Evolutionary conservation across 2,888 invertebrate genomes (phyloP).

Genomic region (Toxonevra muliebris): DNA sequence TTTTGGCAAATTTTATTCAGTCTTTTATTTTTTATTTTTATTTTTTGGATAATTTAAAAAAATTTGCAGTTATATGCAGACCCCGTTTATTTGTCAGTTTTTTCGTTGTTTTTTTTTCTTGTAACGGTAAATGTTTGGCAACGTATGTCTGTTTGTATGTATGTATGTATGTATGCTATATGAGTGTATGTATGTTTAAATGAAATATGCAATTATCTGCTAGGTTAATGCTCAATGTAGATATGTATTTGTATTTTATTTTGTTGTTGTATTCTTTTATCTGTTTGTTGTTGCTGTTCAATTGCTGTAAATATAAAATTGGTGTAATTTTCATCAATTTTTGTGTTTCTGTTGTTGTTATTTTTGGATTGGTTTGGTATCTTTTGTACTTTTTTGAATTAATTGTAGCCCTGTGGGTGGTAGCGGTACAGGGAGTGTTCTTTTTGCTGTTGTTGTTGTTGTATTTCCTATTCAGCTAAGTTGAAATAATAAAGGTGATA

Average conservation of each 20-base stretch:
- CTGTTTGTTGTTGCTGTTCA: constrained; percentile 39
- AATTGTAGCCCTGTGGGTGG: constrained; percentile 57
- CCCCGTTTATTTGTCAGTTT: too few species aligned
- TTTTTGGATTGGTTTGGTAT: too few species aligned
- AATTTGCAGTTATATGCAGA: constrained; percentile 46
- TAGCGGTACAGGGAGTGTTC: constrained; percentile 38
- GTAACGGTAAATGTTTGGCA: constrained; percentile 40
- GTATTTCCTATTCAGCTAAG: neutral
- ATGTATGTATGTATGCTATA: constrained; percentile 2
- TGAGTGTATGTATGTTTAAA: constrained; percentile 8
- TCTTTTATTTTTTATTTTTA: constrained; percentile 18
- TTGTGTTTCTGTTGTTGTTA: too few species aligned
- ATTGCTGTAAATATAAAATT: constrained; percentile 58
- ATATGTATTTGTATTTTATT: constrained; percentile 21
- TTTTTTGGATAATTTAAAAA: constrained; percentile 50
- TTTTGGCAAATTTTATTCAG: constrained; percentile 26
- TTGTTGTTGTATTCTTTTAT: neutral
- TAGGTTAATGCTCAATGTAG: constrained; percentile 52
- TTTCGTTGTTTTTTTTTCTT: constrained; percentile 31
- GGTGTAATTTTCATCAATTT: constrained; percentile 50
- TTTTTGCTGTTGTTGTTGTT: neutral
- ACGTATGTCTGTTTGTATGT: constrained; percentile 25
- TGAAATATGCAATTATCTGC: constrained; percentile 57
- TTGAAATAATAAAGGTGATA: too few species aligned
- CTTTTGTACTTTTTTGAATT: constrained; percentile 25